These are phyloP conservation scores for Meda fulgida DNA, from an alignment of 2,797 vertebrate genomes.

Conservation along the genomic window DNA sequence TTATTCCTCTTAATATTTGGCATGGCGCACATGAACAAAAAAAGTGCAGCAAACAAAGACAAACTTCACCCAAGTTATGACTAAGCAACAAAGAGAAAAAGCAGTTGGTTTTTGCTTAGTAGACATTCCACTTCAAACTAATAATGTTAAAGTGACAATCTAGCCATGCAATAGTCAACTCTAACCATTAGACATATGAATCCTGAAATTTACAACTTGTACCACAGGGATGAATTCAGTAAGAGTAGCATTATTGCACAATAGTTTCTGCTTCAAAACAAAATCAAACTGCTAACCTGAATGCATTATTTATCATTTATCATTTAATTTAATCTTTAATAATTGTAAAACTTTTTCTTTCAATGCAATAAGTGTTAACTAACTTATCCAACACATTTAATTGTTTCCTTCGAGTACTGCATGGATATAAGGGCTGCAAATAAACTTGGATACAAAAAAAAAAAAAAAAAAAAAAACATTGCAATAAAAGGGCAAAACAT, in stretches of 20 bases:
- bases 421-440: background rate
- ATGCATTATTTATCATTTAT: slow-evolving; percentile 94
- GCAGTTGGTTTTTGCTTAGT: background rate
- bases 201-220: background rate
- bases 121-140: background rate
- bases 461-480: background rate
- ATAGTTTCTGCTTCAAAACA: background rate
- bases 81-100: background rate
- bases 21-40: background rate
- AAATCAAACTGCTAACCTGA: slow-evolving; percentile 84
- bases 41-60: background rate
- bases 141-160: background rate
- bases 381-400: background rate
- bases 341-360: background rate
- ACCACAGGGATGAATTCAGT: background rate
- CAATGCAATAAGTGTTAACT: background rate
- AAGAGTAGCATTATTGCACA: background rate
- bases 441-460: background rate
- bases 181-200: background rate
- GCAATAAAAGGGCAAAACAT: background rate
- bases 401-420: background rate
- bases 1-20: background rate
- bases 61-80: background rate
- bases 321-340: slow-evolving; percentile 88
- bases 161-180: background rate